Evolutionary conservation across 2,888 invertebrate species (phyloP).

Genomic region (Limnephilus auricula): DNA sequence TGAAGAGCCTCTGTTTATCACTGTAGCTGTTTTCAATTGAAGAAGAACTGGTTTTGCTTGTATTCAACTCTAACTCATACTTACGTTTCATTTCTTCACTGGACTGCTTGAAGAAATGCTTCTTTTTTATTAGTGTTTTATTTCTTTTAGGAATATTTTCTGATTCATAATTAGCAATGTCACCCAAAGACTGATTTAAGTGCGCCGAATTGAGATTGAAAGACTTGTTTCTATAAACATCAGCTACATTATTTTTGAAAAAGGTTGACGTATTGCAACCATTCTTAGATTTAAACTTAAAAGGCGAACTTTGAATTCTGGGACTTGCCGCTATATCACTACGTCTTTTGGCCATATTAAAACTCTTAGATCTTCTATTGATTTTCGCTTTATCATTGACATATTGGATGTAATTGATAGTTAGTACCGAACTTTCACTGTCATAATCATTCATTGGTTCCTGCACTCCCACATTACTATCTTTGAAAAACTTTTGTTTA

Average conservation of each 20-base stretch:
- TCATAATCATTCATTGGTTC: slow-evolving; percentile 55
- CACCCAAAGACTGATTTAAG: background rate
- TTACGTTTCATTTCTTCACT: slow-evolving; percentile 34
- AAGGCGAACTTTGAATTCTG: slow-evolving; percentile 22
- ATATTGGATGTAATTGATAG: slow-evolving; percentile 74
- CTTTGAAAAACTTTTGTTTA: slow-evolving; percentile 22
- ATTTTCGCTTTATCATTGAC: slow-evolving; percentile 69
- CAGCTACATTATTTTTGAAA: background rate
- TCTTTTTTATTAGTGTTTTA: background rate
- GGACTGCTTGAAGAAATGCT: slow-evolving; percentile 41
- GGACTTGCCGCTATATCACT: background rate
- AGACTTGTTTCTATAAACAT: background rate
- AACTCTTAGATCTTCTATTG: slow-evolving; percentile 43
- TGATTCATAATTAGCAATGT: background rate
- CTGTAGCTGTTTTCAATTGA: slow-evolving; percentile 51
- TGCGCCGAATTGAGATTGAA: background rate
- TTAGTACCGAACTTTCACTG: slow-evolving; percentile 63
- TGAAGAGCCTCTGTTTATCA: slow-evolving; percentile 21
- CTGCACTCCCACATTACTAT: background rate
- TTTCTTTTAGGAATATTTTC: background rate
- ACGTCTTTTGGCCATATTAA: slow-evolving; percentile 36
- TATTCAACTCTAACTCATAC: slow-evolving; percentile 35
- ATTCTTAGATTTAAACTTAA: slow-evolving; percentile 12
- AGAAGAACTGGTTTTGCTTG: slow-evolving; percentile 50
- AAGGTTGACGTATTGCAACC: background rate